Percentiles rank a stretch among this genome's conserved stretches.
Conservation (phyloP, 2,888 invertebrate genomes). For the Drosophila colorata region DNA sequence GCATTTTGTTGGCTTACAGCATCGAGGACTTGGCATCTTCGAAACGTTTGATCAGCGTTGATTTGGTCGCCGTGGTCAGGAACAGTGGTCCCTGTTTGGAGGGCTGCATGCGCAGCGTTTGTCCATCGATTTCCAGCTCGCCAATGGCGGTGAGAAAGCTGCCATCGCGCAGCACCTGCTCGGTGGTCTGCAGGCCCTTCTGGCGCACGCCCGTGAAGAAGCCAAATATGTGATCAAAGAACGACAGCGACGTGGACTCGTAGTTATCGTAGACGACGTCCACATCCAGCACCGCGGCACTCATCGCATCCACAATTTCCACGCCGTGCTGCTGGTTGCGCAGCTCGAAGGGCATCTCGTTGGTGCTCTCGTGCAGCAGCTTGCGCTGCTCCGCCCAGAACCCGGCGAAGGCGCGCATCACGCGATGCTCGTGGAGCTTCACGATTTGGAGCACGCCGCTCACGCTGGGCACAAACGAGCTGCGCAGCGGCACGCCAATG, state of each 20-base stretch:
- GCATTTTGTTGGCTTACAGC: slow-evolving; percentile 86
- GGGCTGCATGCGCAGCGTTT: slow-evolving; percentile 90
- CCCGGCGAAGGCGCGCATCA: slow-evolving; percentile 93
- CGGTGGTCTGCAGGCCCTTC: slow-evolving; percentile 94
- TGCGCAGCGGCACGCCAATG: slow-evolving; percentile 90
- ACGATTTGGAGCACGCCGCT: slow-evolving; percentile 93
- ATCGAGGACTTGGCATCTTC: slow-evolving; percentile 90
- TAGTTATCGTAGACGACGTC: slow-evolving; percentile 93
- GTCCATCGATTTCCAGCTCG: slow-evolving; percentile 89
- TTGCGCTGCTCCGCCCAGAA: slow-evolving; percentile 94
- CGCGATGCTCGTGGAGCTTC: slow-evolving; percentile 92
- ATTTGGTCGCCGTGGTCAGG: slow-evolving; percentile 92
- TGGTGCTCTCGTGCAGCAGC: slow-evolving; percentile 91
- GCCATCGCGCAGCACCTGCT: slow-evolving; percentile 93
- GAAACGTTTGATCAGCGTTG: slow-evolving; percentile 90
- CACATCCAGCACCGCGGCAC: slow-evolving; percentile 90
- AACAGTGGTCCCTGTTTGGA: slow-evolving; percentile 91
- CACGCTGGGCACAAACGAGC: slow-evolving; percentile 90
- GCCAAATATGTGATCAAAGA: slow-evolving; percentile 93
- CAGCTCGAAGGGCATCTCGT: slow-evolving; percentile 92
- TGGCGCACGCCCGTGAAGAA: slow-evolving; percentile 94
- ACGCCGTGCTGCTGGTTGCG: slow-evolving; percentile 88
- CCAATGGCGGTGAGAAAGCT: slow-evolving; percentile 93
- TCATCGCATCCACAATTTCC: slow-evolving; percentile 91
- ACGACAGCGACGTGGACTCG: slow-evolving; percentile 90